Base-by-base conservation (phyloP, 2,888 invertebrate species). In the Teinopalpus imperialis region DNA sequence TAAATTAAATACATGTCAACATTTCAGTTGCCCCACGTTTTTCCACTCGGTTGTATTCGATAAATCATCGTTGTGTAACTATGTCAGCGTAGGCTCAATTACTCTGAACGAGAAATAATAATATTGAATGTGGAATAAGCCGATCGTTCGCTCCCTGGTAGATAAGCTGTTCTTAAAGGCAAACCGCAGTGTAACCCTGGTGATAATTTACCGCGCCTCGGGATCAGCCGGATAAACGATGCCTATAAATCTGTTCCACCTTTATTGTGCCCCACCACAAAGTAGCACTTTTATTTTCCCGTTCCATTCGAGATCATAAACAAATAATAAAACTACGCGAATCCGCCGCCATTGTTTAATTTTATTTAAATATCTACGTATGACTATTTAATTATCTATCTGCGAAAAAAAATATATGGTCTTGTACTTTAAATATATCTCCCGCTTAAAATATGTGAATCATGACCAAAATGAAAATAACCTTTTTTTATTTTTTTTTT, bases 161-260 rank as follows among this genome's bases (percentile, higher is more conserved):
- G 32, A 40, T 34, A 45, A 45, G 27, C 32, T 18, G 27, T 30
- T 27, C 14, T 14, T 14, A 45, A 34, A 14, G 39, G 26, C 26
- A 34, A 39, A 32, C 26, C 24, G 10, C 45, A 18, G 31, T 16
- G 45, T 40, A 18, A 23, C 66, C 66, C 63, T 53, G 57, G 59
- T 64, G 64, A 71, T 73, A 72, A 78, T 74, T 74, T 70, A 74
- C 63, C 54, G 52, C 58, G 37, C 57, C 32, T 37, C 36, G 56
- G 69, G 74, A 77, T 74, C 66, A 76, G 66, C 67, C 69, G 68
- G 70, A 73, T 74, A 70, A 75, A 68, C 64, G 61, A 44, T 53
- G 40, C 36, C 66, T 57, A 75, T 77, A 76, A 78, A 77, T 79
- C 45, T 39, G 32, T 27, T 16, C 39, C 45, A 39, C 39, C 32